phyloP scores from a whole-genome alignment of 2,113 vertebrate genomes.

The pig (Sus scrofa) region T2T-Sscrofa CM000824.6:135397001-135397500 shows the following conservation, averaged over 20 bases:
- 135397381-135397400: not conserved
- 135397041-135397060: not conserved
- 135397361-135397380: not conserved
- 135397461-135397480: conserved; percentile 21
- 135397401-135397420: not conserved
- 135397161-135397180: not conserved
- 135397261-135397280: not conserved
- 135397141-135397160: not conserved
- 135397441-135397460: not conserved
- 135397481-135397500: not conserved
- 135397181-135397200: not conserved
- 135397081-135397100: not conserved
- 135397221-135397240: not conserved
- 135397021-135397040: not conserved
- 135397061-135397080: not conserved
- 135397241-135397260: not conserved
- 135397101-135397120: not conserved
- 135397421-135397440: not conserved
- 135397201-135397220: not conserved
- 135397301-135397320: not conserved
- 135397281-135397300: not conserved
- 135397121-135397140: not conserved
- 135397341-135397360: not conserved
- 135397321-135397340: not conserved
- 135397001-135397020: not conserved